Base-by-base conservation (phyloP, 2,113 vertebrate species). In the Neolamprologus kungweensis region DNA sequence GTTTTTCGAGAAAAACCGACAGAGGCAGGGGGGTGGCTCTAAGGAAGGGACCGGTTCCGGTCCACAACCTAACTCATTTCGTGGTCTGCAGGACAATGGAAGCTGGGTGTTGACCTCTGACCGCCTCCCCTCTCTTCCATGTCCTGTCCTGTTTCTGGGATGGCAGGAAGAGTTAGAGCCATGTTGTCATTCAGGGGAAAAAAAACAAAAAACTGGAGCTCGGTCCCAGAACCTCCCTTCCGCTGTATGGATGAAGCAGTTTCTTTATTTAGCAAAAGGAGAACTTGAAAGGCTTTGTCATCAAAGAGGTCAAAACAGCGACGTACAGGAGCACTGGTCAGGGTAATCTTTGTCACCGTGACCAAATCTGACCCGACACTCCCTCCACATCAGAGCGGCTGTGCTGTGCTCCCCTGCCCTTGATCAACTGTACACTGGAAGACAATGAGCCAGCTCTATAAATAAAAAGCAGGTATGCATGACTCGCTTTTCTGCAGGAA, bases 11-110 rank as follows among this genome's bases (percentile, higher is more conserved):
- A 83, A 85, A 37, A 80, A 85, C 85, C 31, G 8, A 85, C 58
- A 60, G 80, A 58, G 86, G 55, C 54, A 5, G 40, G 17, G n/a
- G 14, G 31, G n/a, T 68, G 23, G 55, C 35, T 88, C 54, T 87
- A 19, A 91, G 94, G 94, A 87, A 94, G 87, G 90, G 84, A 54
- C 83, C 19, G 1, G 84, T 92, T 96, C 95, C 94, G 88, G 89
- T 85, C 60, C 31, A 10, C 37, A 42, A 82, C 79, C 51, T 26
- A n/a, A 55, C 31, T 81, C 35, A 33, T 33, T 78, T 78, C 26
- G 3, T 8, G 92, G 85, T 89, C 92, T 31, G 23, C 26, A 92
- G 91, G 92, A 96, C 95, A 96, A 96, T 96, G 83, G 95, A 84
- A 92, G 85, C 82, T 87, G 92, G 92, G 93, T 23, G 94, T 88